phyloP scores from a whole-genome alignment of 2,113 vertebrate genomes.

The Rana temporaria region DNA sequence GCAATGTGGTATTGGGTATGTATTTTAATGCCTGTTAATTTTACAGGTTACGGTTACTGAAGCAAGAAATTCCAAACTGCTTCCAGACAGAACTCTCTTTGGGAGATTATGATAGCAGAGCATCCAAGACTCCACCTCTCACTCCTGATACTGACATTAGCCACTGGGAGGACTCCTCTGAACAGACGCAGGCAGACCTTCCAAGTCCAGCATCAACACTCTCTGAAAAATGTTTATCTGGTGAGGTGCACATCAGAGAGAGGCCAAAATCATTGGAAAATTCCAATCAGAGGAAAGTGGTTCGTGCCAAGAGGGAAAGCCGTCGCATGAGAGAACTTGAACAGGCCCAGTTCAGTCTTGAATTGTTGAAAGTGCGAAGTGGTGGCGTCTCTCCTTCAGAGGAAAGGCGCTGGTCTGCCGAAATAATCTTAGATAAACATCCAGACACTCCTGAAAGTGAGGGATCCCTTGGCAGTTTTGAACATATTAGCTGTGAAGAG shows the following conservation, averaged over 20 bases:
- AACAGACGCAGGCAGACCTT: neutral
- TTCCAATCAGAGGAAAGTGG: constrained; percentile 84
- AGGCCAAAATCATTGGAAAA: constrained; percentile 83
- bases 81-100: neutral
- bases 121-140: neutral
- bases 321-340: constrained; percentile 94
- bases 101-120: neutral
- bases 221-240: neutral
- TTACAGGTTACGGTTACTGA: constrained; percentile 13
- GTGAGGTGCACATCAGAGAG: constrained; percentile 79
- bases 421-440: constrained; percentile 77
- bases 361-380: constrained; percentile 92
- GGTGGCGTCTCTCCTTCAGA: constrained; percentile 85
- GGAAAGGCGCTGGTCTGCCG: constrained; percentile 84
- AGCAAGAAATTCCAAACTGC: neutral
- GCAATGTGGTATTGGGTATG: neutral
- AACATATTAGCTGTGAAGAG: constrained; percentile 84
- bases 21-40: neutral
- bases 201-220: neutral
- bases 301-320: constrained; percentile 92
- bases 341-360: constrained; percentile 95
- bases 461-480: constrained; percentile 92
- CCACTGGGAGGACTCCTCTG: constrained; percentile 28
- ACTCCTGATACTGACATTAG: constrained; percentile 21
- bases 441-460: constrained; percentile 91